phyloP scores from a whole-genome alignment of 1,140 invertebrate genomes.

The Olivierus martensii region DNA sequence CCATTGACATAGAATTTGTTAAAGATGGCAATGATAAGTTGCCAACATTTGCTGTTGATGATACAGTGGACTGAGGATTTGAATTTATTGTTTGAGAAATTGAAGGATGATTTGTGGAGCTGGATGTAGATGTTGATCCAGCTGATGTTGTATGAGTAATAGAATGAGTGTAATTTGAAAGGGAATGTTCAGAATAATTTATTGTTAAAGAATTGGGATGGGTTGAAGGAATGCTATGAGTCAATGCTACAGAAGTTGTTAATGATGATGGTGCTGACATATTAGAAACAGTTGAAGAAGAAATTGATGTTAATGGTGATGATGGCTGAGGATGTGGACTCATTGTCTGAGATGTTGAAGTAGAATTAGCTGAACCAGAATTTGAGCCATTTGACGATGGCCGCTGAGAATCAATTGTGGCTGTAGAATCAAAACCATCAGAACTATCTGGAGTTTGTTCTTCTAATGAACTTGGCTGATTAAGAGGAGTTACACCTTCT shows the following conservation, averaged over 20 bases:
- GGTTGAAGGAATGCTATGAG: slow-evolving; percentile 6
- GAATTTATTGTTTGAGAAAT: too few relatives aligned
- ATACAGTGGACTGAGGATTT: neutral
- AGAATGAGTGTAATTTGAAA: too few relatives aligned
- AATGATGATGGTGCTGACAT: slow-evolving; percentile 7
- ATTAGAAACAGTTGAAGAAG: slow-evolving; percentile 3
- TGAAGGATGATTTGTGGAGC: too few relatives aligned
- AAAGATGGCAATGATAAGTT: slow-evolving; percentile 8
- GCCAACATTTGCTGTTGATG: slow-evolving; percentile 1
- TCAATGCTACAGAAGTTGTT: slow-evolving; percentile 7
- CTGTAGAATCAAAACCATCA: slow-evolving; percentile 7
- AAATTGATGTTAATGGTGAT: neutral
- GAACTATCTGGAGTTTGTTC: slow-evolving; percentile 12
- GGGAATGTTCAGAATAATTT: neutral
- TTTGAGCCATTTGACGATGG: slow-evolving; percentile 6
- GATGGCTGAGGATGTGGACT: too few relatives aligned
- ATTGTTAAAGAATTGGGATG: neutral
- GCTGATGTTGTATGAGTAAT: too few relatives aligned
- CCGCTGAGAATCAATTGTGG: slow-evolving; percentile 1
- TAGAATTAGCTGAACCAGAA: slow-evolving; percentile 1
- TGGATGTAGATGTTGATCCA: too few relatives aligned
- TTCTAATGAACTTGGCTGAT: slow-evolving; percentile 2
- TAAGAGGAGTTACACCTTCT: neutral
- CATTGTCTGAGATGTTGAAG: too few relatives aligned
- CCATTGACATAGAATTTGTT: slow-evolving; percentile 10